Evolutionary conservation across 2,113 vertebrate species (phyloP).

Genomic region (Cynoglossus semilaevis): DNA sequence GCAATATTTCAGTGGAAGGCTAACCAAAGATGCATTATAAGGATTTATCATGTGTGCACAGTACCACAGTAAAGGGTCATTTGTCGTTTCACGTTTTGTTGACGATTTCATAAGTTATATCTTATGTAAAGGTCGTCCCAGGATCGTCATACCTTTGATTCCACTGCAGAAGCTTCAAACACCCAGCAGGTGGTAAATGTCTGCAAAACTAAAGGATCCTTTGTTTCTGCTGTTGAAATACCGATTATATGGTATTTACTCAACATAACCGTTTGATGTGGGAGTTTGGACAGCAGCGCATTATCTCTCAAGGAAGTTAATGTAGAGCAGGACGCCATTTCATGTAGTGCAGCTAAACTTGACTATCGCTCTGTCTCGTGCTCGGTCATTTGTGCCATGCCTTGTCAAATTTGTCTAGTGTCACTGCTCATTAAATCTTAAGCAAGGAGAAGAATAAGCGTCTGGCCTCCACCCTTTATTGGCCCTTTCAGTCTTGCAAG

Average conservation of each 20-base stretch:
- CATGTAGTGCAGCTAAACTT: not conserved
- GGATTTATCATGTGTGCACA: too few relatives aligned
- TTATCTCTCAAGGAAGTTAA: not conserved
- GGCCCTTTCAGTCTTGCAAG: constrained; percentile 61
- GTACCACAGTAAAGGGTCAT: too few relatives aligned
- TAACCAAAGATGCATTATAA: too few relatives aligned
- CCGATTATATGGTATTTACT: too few relatives aligned
- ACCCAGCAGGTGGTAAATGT: constrained; percentile 11
- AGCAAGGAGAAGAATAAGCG: constrained; percentile 53
- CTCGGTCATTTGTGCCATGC: constrained; percentile 31
- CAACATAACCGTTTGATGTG: not conserved
- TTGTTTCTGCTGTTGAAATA: not conserved
- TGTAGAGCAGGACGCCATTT: too few relatives aligned
- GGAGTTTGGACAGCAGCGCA: not conserved
- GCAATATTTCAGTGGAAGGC: too few relatives aligned
- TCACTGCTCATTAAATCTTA: constrained; percentile 59
- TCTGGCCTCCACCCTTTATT: constrained; percentile 56
- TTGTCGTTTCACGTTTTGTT: not conserved
- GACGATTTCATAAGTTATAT: not conserved
- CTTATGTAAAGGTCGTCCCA: too few relatives aligned
- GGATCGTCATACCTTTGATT: constrained; percentile 4
- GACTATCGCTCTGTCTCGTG: constrained; percentile 2
- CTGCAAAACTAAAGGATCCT: not conserved
- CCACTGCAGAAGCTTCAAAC: constrained; percentile 5
- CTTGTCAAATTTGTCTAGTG: constrained; percentile 44